A percentile compares a stretch with the other conserved stretches of the same genome.
phyloP scores from a whole-genome alignment of 2,797 vertebrate genomes.

The Hoplostethus mediterraneus region DNA sequence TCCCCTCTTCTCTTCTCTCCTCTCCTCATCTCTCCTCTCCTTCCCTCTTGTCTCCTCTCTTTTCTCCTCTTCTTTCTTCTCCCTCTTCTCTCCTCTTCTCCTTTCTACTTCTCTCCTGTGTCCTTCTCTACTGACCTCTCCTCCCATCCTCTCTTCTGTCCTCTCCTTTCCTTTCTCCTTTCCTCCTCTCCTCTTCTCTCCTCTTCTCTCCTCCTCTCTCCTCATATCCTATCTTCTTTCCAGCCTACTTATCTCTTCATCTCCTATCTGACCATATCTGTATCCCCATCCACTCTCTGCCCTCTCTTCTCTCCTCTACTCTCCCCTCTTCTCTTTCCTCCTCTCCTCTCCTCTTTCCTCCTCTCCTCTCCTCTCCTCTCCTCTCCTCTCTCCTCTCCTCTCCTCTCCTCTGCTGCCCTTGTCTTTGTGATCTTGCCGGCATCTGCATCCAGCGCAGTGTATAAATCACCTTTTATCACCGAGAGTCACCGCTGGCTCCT shows the following conservation, averaged over 20 bases:
- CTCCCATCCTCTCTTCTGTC: background rate
- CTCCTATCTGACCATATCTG: background rate
- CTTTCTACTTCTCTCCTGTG: background rate
- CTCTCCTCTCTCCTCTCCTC: background rate
- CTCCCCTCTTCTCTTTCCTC: background rate
- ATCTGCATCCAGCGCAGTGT: conserved; percentile 66
- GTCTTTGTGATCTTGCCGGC: conserved; percentile 47
- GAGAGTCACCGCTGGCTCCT: conserved; percentile 47
- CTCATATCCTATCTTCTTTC: background rate
- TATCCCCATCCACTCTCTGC: too few species aligned
- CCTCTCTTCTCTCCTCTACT: background rate
- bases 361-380: background rate
- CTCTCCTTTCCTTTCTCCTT: background rate
- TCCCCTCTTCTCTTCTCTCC: too few species aligned
- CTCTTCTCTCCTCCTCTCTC: background rate
- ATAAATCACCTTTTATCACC: conserved; percentile 76
- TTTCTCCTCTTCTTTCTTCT: background rate
- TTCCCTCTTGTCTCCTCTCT: background rate
- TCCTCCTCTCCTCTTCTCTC: background rate
- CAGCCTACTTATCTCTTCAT: background rate
- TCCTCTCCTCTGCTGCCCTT: conserved; percentile 23
- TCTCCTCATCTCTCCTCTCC: background rate
- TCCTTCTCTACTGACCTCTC: background rate
- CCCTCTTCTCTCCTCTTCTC: background rate
- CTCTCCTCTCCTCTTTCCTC: background rate